Evolutionary conservation across 1,140 invertebrate species (phyloP), one percentile per base, ranked within the genome.

Genomic region (Zeugodacus cucurbitae): DNA sequence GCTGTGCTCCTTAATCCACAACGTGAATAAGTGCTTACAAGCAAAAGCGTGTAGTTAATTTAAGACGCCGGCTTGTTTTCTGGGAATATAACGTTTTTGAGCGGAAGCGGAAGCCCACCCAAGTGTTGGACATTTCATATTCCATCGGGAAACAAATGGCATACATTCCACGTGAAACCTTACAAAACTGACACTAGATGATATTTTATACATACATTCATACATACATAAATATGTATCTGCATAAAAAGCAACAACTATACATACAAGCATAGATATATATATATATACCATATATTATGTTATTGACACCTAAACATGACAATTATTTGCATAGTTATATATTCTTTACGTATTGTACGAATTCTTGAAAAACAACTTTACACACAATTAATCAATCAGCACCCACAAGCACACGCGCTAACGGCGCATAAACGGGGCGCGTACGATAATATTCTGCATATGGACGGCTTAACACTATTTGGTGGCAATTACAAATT

Each of bases 391-490:
- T n/a, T n/a, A 82, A 26, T 82, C 37, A 41, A 41, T 48, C 11
- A 78, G 26, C 74, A 82, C 74, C 74, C n/a, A 82, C 41, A 82
- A 29, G 22, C 34, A 48, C n/a, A 29, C 2, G 14, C 67, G 20
- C 6, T 37, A 48, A 7, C 26, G 74, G 44, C 20, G n/a, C 20
- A 48, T n/a, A 82, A 29, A 2, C 29, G 74, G 41, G 74, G 74
- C 11, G 74, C 11, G 37, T 10, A 44, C 74, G 34, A 8, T 41
- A 54, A 48, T 67, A 37, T 59, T 34, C 14, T 62, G n/a, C 44
- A 34, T 70, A 64, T 88, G 88, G 88, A 88, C 88, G 88, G 88
- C 88, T 88, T 88, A 85, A 88, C 62, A 88, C 88, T 88, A 88
- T 88, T 86, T 88, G 44, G 57, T 59, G 57, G 57, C 37, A 86